phyloP scores from a whole-genome alignment of 1,140 invertebrate species.

The Neotoxoptera formosana region DNA sequence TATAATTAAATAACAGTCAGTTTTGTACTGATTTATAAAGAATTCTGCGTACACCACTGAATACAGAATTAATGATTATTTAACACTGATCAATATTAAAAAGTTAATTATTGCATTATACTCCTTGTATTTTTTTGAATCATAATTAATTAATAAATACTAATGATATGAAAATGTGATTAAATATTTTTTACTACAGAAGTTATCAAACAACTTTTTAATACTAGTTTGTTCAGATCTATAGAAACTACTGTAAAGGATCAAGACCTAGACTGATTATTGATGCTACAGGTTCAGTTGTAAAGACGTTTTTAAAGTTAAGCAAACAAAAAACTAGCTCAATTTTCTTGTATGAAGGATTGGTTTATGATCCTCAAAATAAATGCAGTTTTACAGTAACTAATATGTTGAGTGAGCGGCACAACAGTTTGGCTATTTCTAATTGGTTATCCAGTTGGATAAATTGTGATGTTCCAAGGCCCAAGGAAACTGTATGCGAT shows the following conservation, averaged over 20 bases:
- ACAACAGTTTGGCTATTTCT: background rate
- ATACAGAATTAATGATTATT: background rate
- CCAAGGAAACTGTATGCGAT: background rate
- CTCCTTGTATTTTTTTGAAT: background rate
- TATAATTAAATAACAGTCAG: no score
- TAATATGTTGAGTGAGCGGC: background rate
- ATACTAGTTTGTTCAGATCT: background rate
- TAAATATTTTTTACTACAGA: no score
- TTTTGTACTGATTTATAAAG: no score
- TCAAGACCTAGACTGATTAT: background rate
- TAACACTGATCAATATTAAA: background rate
- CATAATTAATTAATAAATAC: background rate
- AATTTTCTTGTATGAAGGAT: background rate
- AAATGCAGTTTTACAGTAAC: background rate
- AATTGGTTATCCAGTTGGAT: slow-evolving; percentile 14
- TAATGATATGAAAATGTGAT: background rate
- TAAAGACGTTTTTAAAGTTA: background rate
- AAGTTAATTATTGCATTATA: background rate
- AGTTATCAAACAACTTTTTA: no score
- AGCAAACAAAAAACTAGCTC: background rate
- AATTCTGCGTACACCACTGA: no score
- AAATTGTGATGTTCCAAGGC: background rate
- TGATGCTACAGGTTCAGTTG: background rate
- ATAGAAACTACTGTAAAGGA: background rate
- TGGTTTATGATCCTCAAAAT: background rate